A percentile compares a stretch with the other conserved stretches of the same genome.
Evolutionary conservation across 2,113 vertebrate genomes (phyloP).

Genomic region (Smithornis capensis): DNA sequence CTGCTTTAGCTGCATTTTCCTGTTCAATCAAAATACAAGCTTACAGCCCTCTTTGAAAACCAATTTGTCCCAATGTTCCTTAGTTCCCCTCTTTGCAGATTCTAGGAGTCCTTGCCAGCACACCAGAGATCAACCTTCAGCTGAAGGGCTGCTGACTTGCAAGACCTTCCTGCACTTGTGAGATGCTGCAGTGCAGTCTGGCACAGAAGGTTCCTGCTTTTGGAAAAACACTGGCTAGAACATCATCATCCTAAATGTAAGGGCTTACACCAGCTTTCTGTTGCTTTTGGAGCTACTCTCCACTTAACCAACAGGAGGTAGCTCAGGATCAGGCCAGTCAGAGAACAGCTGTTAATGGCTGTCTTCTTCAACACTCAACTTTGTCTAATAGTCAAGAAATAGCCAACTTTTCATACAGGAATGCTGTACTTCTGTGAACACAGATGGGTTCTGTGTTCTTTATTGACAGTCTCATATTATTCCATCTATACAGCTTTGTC

Average conservation of each 20-base stretch:
- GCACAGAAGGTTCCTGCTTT: conserved; percentile 44
- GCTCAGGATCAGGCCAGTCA: background rate
- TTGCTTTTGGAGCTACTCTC: background rate
- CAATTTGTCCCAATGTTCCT: background rate
- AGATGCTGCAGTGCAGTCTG: conserved; percentile 44
- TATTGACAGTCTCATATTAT: background rate
- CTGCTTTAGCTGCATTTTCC: conserved; percentile 15
- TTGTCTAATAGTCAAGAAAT: background rate
- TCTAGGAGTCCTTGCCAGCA: conserved; percentile 14
- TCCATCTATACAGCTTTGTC: background rate
- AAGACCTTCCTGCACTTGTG: background rate
- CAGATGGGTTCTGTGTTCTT: conserved; percentile 2
- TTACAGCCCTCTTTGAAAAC: background rate
- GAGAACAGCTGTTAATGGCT: background rate
- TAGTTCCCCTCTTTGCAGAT: background rate
- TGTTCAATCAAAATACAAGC: conserved; percentile 8
- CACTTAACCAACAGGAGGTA: background rate
- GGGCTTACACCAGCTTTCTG: background rate
- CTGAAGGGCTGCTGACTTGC: conserved; percentile 17
- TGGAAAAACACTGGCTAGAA: conserved; percentile 22
- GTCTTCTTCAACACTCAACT: background rate
- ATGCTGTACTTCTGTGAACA: background rate
- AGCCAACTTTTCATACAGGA: background rate
- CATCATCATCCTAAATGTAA: background rate
- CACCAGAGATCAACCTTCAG: background rate